Conservation (phyloP, 2,888 invertebrate genomes). For the Slavum lentiscoides region DNA sequence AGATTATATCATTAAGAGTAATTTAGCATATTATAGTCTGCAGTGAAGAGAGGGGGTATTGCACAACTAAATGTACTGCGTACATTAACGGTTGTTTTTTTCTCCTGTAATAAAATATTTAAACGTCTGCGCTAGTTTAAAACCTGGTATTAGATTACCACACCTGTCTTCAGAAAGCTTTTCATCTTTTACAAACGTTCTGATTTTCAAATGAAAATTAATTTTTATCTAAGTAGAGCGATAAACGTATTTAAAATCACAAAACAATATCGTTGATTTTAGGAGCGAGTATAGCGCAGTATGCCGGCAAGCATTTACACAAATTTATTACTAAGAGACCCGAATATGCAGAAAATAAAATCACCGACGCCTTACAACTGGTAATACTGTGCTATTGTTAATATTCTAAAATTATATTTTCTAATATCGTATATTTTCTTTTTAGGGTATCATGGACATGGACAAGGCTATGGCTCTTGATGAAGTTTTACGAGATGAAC, state of each 20-base stretch:
- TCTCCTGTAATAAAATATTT: background rate
- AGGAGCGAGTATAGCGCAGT: conserved; percentile 89
- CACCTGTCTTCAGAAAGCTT: no score
- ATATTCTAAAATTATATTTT: background rate
- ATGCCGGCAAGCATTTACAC: conserved; percentile 93
- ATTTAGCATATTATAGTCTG: background rate
- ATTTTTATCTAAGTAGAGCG: no score
- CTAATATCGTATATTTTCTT: conserved; percentile 3
- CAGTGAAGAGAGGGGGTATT: background rate
- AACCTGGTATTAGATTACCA: no score
- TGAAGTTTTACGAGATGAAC: conserved; percentile 83
- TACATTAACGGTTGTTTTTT: background rate
- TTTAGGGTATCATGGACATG: conserved; percentile 82
- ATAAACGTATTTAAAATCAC: no score
- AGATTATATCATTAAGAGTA: background rate
- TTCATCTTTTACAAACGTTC: no score
- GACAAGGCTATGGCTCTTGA: conserved; percentile 92
- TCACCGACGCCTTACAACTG: conserved; percentile 82
- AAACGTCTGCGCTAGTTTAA: background rate
- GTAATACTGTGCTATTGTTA: conserved; percentile 60
- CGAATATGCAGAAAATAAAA: conserved; percentile 81
- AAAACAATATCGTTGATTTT: conserved; percentile 56
- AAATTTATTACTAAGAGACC: conserved; percentile 82
- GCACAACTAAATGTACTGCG: background rate
- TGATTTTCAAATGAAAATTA: no score